These are phyloP conservation scores for Tarsius wallacei DNA, from an alignment of 2,797 vertebrate species.

Conservation along the genomic window DNA sequence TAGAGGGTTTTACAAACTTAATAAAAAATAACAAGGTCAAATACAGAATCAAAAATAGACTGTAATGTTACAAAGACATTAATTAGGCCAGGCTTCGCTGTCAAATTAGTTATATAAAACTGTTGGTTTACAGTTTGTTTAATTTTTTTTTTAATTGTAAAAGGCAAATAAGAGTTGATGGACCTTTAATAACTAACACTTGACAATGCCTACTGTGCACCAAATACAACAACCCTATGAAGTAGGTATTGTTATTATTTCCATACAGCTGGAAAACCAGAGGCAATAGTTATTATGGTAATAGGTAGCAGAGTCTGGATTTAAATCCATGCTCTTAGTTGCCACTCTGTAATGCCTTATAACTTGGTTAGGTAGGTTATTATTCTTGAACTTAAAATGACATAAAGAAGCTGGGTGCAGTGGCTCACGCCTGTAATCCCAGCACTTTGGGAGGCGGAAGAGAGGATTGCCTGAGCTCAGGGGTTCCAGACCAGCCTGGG, in stretches of 20 bases:
- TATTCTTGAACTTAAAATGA: background rate
- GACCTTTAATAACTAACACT: constrained; percentile 18
- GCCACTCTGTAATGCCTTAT: background rate
- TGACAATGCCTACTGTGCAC: background rate
- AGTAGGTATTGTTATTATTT: background rate
- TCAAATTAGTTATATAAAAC: constrained; percentile 42
- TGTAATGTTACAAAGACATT: background rate
- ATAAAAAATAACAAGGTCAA: constrained; percentile 20
- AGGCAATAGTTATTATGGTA: background rate
- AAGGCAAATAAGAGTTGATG: constrained; percentile 4
- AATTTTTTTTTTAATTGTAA: background rate
- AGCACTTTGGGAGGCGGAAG: no score
- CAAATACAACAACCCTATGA: constrained; percentile 14
- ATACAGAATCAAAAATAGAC: constrained; percentile 36
- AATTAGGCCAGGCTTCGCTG: background rate
- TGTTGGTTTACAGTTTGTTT: background rate
- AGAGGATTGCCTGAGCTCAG: no score
- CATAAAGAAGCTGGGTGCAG: no score
- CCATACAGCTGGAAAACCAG: background rate
- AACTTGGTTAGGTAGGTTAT: background rate
- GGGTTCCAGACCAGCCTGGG: no score
- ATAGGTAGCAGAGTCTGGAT: background rate
- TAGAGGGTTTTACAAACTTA: constrained; percentile 46
- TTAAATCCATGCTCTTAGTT: background rate
- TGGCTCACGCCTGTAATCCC: no score